phyloP scores from a whole-genome alignment of 2,113 vertebrate genomes.

The Columbina picui region DNA sequence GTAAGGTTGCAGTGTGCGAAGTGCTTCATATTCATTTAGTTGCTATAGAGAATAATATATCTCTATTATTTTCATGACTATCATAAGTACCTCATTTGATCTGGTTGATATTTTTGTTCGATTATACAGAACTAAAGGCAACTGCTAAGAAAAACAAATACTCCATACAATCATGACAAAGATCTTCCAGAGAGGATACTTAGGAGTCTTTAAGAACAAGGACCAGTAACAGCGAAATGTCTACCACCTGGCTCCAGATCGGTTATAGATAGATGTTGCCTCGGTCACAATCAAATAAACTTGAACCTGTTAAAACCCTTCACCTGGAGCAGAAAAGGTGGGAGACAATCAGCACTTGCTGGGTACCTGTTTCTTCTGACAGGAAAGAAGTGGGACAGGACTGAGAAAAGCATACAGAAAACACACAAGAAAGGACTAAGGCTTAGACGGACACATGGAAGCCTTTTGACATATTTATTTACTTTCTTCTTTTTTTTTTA shows the following conservation, averaged over 20 bases:
- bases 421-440: background rate
- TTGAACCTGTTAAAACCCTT: background rate
- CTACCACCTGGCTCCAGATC: background rate
- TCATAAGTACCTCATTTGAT: background rate
- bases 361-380: background rate
- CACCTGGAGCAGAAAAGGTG: background rate
- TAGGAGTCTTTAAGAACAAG: background rate
- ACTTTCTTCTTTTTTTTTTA: background rate
- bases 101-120: background rate
- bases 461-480: background rate
- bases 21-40: conserved; percentile 67
- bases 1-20: conserved; percentile 61
- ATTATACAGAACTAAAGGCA: background rate
- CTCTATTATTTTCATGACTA: background rate
- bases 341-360: background rate
- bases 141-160: background rate
- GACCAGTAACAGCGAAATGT: background rate
- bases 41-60: conserved; percentile 29
- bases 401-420: background rate
- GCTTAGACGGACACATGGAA: background rate
- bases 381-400: background rate
- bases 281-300: background rate
- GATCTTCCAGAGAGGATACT: background rate
- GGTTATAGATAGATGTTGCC: background rate
- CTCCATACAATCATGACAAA: background rate